Conservation (phyloP, 2,797 vertebrate genomes). For the Lagocephalus sceleratus region DNA sequence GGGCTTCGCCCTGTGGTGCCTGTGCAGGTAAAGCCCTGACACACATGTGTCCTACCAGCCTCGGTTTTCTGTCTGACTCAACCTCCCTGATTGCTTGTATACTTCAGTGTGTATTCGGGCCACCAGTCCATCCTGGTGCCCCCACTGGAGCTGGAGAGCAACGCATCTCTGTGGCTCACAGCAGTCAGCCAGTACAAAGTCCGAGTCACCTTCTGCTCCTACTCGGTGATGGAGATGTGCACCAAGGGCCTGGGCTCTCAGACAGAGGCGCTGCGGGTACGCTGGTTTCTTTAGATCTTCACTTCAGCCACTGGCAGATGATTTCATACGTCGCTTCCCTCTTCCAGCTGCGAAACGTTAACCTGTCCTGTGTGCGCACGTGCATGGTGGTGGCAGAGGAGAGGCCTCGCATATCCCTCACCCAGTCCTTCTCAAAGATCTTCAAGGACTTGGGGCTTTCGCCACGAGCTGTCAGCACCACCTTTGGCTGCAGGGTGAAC, state of each 20-base stretch:
- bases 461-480: slow-evolving; percentile 92
- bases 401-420: slow-evolving; percentile 85
- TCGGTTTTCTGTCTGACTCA: slow-evolving; percentile 2
- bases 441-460: slow-evolving; percentile 97
- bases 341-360: slow-evolving; percentile 84
- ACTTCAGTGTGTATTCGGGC: slow-evolving; percentile 88
- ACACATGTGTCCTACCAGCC: not conserved
- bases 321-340: not conserved
- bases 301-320: not conserved
- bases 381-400: slow-evolving; percentile 99
- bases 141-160: slow-evolving; percentile 93
- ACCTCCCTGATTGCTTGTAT: slow-evolving; percentile 14
- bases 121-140: slow-evolving; percentile 96
- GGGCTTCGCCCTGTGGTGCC: slow-evolving; percentile 96
- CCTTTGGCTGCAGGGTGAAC: slow-evolving; percentile 95
- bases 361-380: slow-evolving; percentile 92
- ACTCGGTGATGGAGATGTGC: slow-evolving; percentile 98
- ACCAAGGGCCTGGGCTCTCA: slow-evolving; percentile 91
- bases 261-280: slow-evolving; percentile 85
- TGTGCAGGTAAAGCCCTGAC: slow-evolving; percentile 77
- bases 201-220: slow-evolving; percentile 94
- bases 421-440: slow-evolving; percentile 95
- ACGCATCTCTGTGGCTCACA: slow-evolving; percentile 89
- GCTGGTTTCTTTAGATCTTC: slow-evolving; percentile 38
- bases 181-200: slow-evolving; percentile 96